These are phyloP conservation scores for Penaeus japonicus DNA, from an alignment of 1,140 invertebrate species.

Conservation along the genomic window DNA sequence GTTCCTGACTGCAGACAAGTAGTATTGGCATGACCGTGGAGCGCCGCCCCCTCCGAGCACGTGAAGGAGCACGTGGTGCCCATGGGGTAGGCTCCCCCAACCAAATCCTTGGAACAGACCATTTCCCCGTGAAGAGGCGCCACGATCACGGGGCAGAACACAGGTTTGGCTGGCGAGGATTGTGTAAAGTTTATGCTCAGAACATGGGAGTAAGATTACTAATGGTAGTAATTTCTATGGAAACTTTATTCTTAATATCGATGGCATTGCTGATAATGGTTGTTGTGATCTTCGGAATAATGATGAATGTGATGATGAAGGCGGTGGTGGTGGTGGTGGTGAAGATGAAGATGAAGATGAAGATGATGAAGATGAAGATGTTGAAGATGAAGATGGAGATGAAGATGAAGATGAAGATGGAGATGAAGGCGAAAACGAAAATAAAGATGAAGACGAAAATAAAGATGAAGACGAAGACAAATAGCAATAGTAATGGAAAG, in stretches of 20 bases:
- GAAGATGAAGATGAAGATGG: too few species aligned
- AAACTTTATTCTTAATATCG: too few species aligned
- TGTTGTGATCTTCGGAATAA: neutral
- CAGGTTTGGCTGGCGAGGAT: constrained; percentile 37
- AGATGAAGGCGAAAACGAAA: too few species aligned
- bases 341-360: neutral
- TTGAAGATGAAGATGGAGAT: too few species aligned
- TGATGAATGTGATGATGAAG: neutral
- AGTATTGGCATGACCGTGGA: constrained; percentile 37
- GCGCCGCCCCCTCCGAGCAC: constrained; percentile 29
- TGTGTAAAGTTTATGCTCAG: neutral
- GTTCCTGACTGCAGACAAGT: constrained; percentile 40
- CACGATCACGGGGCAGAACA: constrained; percentile 62
- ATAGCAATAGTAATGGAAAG: too few species aligned
- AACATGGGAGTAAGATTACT: too few species aligned
- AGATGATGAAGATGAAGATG: neutral
- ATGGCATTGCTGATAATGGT: too few species aligned
- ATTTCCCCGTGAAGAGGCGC: constrained; percentile 64
- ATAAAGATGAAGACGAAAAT: too few species aligned
- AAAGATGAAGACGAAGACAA: too few species aligned
- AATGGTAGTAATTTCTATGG: too few species aligned
- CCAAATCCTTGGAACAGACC: constrained; percentile 63
- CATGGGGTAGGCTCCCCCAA: constrained; percentile 59
- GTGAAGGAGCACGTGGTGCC: constrained; percentile 69
- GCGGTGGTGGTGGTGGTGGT: neutral